phyloP scores from a whole-genome alignment of 2,113 vertebrate species.

The Leptosomus discolor region DNA sequence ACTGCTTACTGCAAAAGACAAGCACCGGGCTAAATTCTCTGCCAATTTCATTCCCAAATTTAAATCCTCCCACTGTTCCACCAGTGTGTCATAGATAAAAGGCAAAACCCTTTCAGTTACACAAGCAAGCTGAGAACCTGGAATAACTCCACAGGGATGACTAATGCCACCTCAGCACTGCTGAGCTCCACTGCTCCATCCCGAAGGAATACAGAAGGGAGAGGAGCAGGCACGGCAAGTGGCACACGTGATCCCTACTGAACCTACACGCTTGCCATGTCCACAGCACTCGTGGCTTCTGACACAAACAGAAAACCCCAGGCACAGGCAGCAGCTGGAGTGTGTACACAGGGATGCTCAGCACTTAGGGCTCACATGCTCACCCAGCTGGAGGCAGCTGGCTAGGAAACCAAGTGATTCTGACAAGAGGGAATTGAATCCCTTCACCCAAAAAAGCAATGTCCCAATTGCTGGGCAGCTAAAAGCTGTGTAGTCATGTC shows the following conservation, averaged over 20 bases:
- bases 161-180: neutral
- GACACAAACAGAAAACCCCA: neutral
- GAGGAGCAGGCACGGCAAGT: neutral
- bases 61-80: neutral
- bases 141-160: neutral
- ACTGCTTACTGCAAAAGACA: neutral
- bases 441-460: neutral
- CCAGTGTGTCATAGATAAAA: neutral
- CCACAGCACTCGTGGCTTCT: neutral
- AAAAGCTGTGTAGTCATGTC: neutral
- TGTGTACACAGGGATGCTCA: neutral
- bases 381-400: neutral
- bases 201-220: neutral
- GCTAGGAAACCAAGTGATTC: neutral
- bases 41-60: neutral
- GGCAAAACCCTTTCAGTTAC: neutral
- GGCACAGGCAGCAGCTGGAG: neutral
- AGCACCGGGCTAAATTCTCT: neutral
- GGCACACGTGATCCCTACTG: accelerated
- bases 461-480: neutral
- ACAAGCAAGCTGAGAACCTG: neutral
- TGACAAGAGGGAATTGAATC: neutral
- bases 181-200: neutral
- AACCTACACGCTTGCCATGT: accelerated
- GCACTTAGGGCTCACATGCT: neutral